Evolutionary conservation across 2,113 vertebrate species (phyloP).

Genomic region (Macrotus californicus): DNA sequence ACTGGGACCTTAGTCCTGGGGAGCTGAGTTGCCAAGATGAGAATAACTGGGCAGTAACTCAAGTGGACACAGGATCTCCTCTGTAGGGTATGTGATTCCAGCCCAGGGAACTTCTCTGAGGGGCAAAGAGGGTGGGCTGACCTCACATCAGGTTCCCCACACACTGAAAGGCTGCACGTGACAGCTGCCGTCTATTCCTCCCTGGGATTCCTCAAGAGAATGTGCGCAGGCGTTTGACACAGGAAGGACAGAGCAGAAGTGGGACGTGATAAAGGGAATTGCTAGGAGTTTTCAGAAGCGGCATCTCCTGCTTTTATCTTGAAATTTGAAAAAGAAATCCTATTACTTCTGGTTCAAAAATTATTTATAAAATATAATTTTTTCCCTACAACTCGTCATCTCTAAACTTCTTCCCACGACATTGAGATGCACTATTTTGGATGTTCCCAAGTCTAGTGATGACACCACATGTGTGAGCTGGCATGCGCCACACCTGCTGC

Average conservation of each 20-base stretch:
- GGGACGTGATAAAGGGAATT: background rate
- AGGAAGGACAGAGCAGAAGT: background rate
- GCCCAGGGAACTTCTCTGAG: background rate
- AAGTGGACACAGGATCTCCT: background rate
- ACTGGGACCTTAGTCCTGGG: background rate
- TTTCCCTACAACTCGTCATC: background rate
- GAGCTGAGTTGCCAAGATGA: background rate
- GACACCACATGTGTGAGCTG: conserved; percentile 8
- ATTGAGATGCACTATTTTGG: conserved; percentile 26
- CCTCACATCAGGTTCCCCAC: background rate
- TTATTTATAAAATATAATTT: conserved; percentile 2
- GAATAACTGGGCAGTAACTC: background rate
- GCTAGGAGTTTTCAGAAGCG: background rate
- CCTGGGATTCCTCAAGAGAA: background rate
- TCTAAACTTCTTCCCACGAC: background rate
- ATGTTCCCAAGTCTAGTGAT: background rate
- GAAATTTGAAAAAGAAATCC: conserved; percentile 14
- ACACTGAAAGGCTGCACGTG: background rate
- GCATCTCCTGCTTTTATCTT: background rate
- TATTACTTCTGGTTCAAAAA: background rate
- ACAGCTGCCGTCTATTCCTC: background rate
- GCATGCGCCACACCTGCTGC: background rate
- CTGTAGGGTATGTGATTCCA: background rate
- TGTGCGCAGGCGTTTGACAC: background rate
- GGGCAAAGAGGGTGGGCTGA: background rate